Evolutionary conservation across 1,140 invertebrate genomes (phyloP).

Genomic region (Mycetomoellerius zeteki): DNA sequence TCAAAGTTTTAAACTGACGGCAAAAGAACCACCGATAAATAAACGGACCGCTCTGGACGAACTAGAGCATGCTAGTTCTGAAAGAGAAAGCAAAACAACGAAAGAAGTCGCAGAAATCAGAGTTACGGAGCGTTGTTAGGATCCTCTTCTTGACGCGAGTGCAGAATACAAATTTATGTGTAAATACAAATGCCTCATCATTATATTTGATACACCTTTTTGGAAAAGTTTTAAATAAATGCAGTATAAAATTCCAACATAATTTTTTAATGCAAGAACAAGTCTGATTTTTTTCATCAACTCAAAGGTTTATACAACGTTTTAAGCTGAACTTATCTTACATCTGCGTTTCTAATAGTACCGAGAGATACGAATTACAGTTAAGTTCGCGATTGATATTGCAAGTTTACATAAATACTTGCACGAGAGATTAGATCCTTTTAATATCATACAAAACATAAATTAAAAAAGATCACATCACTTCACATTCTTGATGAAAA

Average conservation of each 20-base stretch:
- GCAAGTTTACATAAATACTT: neutral
- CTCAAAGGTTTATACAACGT: neutral
- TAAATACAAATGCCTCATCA: neutral
- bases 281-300: neutral
- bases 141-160: neutral
- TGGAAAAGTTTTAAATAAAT: neutral
- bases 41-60: conserved; percentile 75
- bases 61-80: conserved; percentile 87
- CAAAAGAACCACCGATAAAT: conserved; percentile 63
- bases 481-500: no score
- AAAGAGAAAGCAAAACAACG: conserved; percentile 87
- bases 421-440: neutral
- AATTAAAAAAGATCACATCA: neutral
- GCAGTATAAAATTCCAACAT: neutral
- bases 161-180: neutral
- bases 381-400: neutral
- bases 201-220: neutral
- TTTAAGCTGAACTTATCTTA: neutral
- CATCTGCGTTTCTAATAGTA: neutral
- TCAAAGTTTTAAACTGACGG: conserved; percentile 39
- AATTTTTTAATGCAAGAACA: neutral
- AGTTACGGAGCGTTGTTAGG: conserved; percentile 51
- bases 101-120: conserved; percentile 78
- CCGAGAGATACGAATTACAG: neutral
- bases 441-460: neutral